Percentiles rank a stretch among this genome's conserved stretches.
These are phyloP conservation scores for Halesus radiatus DNA, from an alignment of 1,140 invertebrate species.

Conservation along the genomic window DNA sequence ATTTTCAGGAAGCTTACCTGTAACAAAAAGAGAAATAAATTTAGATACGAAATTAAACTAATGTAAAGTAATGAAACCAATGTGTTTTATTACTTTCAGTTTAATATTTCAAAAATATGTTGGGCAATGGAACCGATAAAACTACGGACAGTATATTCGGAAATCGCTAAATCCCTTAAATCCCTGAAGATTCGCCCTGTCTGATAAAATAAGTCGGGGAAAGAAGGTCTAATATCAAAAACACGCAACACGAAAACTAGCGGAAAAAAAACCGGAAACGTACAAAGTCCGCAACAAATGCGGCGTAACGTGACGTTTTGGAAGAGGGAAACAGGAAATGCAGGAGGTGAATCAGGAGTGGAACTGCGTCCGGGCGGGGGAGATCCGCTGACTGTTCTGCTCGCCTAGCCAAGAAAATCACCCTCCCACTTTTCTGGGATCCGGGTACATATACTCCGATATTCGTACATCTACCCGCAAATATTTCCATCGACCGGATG, in stretches of 20 bases:
- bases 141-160: slow-evolving; percentile 39
- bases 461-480: slow-evolving; percentile 12
- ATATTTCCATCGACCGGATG: slow-evolving; percentile 36
- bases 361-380: slow-evolving; percentile 37
- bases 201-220: slow-evolving; percentile 24
- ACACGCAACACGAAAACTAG: slow-evolving; percentile 22
- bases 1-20: not conserved
- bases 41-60: no score
- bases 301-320: slow-evolving; percentile 53
- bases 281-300: slow-evolving; percentile 53
- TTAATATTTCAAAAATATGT: not conserved
- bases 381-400: not conserved
- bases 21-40: not conserved
- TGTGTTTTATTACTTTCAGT: no score
- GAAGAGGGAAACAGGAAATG: slow-evolving; percentile 40
- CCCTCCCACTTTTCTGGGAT: not conserved
- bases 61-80: no score
- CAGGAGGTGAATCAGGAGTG: slow-evolving; percentile 34
- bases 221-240: slow-evolving; percentile 37
- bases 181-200: slow-evolving; percentile 22
- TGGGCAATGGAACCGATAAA: slow-evolving; percentile 35
- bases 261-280: slow-evolving; percentile 46
- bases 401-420: slow-evolving; percentile 25
- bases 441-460: not conserved
- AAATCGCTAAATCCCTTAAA: slow-evolving; percentile 38